A percentile compares a stretch with the other conserved stretches of the same genome.
phyloP scores from a whole-genome alignment of 2,113 vertebrate species.

The Caranx ignobilis region DNA sequence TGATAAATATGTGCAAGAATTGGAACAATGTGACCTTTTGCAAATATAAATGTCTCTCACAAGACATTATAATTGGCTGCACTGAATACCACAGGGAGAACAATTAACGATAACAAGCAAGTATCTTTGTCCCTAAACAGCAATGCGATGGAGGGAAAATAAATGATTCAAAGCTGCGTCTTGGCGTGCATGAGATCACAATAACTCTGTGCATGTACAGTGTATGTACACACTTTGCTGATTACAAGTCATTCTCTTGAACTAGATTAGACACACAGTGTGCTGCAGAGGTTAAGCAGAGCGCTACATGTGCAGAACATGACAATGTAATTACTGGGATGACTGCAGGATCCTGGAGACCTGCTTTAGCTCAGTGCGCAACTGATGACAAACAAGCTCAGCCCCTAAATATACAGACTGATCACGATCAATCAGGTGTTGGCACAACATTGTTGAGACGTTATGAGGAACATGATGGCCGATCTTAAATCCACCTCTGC shows the following conservation, averaged over 20 bases:
- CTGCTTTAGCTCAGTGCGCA: slow-evolving; percentile 37
- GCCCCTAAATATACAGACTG: slow-evolving; percentile 38
- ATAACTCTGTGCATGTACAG: slow-evolving; percentile 17
- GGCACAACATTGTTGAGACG: background rate
- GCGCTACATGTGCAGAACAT: slow-evolving; percentile 58
- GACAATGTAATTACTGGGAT: slow-evolving; percentile 75
- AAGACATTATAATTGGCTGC: slow-evolving; percentile 77
- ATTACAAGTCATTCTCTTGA: slow-evolving; percentile 43
- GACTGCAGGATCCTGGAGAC: slow-evolving; percentile 58
- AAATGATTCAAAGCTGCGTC: slow-evolving; percentile 32
- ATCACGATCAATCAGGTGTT: slow-evolving; percentile 24
- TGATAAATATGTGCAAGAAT: slow-evolving; percentile 74
- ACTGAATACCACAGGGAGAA: slow-evolving; percentile 70
- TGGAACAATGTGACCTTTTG: slow-evolving; percentile 79
- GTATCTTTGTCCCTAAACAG: slow-evolving; percentile 64
- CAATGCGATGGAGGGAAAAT: slow-evolving; percentile 42
- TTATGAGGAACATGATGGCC: slow-evolving; percentile 5
- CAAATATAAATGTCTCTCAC: slow-evolving; percentile 71
- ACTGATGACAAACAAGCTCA: slow-evolving; percentile 68
- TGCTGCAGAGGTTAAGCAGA: slow-evolving; percentile 53
- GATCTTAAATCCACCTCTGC: slow-evolving; percentile 50
- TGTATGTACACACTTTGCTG: slow-evolving; percentile 23
- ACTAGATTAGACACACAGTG: slow-evolving; percentile 43
- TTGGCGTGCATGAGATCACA: slow-evolving; percentile 4
- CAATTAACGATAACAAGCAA: slow-evolving; percentile 79